Base-by-base conservation (phyloP, 2,113 vertebrate genomes). In the Cynoglossus semilaevis region DNA sequence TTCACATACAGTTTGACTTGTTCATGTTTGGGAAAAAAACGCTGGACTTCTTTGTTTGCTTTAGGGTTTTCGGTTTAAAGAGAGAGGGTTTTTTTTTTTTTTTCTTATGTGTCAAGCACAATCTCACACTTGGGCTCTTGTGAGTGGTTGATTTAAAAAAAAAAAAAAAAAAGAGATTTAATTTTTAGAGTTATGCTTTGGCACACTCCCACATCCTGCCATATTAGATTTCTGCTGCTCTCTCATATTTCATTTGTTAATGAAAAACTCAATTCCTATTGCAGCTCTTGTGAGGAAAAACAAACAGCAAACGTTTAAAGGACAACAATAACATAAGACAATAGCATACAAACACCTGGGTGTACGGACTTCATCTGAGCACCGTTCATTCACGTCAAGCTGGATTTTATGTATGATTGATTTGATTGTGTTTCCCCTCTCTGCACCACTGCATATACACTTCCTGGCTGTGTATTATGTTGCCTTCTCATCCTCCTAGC, bases 401-500 rank as follows among this genome's bases (percentile, higher is more conserved):
- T 29, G 15, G 46, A 56, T 49, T 19, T 4, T 1, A 48, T 40
- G 22, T n/a, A 12, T 1, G 22, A 18, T 2, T 5, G 15, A 10
- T 14, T 36, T 13, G 7, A 48, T n/a, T 41, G 45, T 15, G 40
- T 48, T 22, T 48, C 22, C 14, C 10, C 14, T 5, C 12, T 41
- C 38, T 41, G 1, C 11, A 41, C 2, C 10, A 12, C 12, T 41
- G 10, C 4, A n/a, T 43, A 5, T 15, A 10, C 17, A 42, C 63
- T 58, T 66, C 60, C 70, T 62, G 48, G n/a, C 52, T 76, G 54
- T 74, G 69, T 60, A 72, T 77, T 0, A 15, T 66, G 69, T 79
- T 85, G 56, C 71, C 34, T 51, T 53, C 45, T 69, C 58, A 5
- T 82, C 58, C 54, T 83, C 88, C 82, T 80, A 85, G 85, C 88